Base-by-base conservation (phyloP, 2,888 invertebrate genomes). In the Drosophila flavopinicola region DNA sequence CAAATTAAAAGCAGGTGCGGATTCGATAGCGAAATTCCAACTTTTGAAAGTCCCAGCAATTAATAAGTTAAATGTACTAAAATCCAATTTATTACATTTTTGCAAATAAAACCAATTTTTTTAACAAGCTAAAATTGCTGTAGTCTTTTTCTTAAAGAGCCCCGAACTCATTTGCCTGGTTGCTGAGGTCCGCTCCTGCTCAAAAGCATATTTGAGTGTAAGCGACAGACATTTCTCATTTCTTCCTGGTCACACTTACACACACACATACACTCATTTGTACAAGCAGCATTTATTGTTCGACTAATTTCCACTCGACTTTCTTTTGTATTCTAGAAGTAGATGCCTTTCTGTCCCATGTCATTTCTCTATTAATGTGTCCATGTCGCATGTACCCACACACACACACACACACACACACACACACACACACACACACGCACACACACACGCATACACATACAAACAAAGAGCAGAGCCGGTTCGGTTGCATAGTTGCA, bases 221-320 rank as follows among this genome's bases (percentile, higher is more conserved):
- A 20, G 29, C 49, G 11, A 56, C 37, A 45, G 10, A 25, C 11
- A 11, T 37, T 49, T 29, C 24, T 29, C 42, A 59, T 64, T 66
- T 86, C 85, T 86, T 79, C 74, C 87, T 86, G 79, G 65, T 79
- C 39, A 53, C 66, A 61, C 29, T 41, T 29, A 35, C 53, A 61
- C 44, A 64, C 53, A 32, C 29, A 20, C 15, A 54, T 27, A 56
- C 17, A 58, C 57, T 73, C 56, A 20, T 20, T 20, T 20, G 20
- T 20, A 20, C 20, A 20, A 20, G 32, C 17, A 30, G 23, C 27
- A 33, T 54, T 49, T 59, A 61, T 83, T 78, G 75, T 59, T 57
- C 68, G 25, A 61, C 73, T 76, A 77, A 66, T 84, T 86, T 86
- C 25, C 57, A 77, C 47, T 58, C 56, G 51, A 75, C 73, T 86